Percentiles rank a stretch among this genome's conserved stretches.
phyloP scores from a whole-genome alignment of 2,888 invertebrate genomes.

The Thereva nobilitata region DNA sequence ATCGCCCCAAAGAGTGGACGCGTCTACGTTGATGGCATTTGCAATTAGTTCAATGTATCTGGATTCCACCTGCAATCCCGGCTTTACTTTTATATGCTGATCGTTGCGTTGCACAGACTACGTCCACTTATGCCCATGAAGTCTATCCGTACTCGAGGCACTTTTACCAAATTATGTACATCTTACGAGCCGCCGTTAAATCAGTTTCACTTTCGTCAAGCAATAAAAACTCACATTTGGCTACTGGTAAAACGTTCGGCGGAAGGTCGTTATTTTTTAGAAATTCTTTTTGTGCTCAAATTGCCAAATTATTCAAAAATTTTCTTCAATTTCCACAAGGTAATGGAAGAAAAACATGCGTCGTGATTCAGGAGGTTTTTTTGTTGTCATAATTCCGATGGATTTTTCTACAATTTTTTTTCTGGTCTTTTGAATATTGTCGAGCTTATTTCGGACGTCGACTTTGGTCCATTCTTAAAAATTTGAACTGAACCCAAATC shows the following conservation, averaged over 20 bases:
- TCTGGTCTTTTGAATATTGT: too few relatives aligned
- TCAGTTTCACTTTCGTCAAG: conserved; percentile 19
- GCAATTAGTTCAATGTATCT: conserved; percentile 9
- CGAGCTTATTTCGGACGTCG: too few relatives aligned
- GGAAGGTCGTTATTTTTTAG: too few relatives aligned
- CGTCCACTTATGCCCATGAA: background rate
- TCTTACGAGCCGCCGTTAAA: background rate
- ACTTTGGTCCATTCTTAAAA: too few relatives aligned
- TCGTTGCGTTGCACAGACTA: conserved; percentile 5
- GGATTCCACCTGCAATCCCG: conserved; percentile 17
- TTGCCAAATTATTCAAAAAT: too few relatives aligned
- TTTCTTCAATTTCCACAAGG: too few relatives aligned
- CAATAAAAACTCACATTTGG: background rate
- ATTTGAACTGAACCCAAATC: too few relatives aligned
- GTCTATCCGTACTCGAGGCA: conserved; percentile 1
- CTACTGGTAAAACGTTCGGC: background rate
- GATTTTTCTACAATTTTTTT: too few relatives aligned
- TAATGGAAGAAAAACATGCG: too few relatives aligned
- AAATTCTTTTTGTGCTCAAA: too few relatives aligned
- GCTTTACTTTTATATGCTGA: conserved; percentile 2
- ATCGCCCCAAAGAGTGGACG: conserved; percentile 5
- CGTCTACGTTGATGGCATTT: conserved; percentile 9
- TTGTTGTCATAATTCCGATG: too few relatives aligned
- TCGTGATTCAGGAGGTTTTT: too few relatives aligned
- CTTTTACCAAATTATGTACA: conserved; percentile 23